phyloP scores from a whole-genome alignment of 2,797 vertebrate species.

The Gymnodraco acuticeps region DNA sequence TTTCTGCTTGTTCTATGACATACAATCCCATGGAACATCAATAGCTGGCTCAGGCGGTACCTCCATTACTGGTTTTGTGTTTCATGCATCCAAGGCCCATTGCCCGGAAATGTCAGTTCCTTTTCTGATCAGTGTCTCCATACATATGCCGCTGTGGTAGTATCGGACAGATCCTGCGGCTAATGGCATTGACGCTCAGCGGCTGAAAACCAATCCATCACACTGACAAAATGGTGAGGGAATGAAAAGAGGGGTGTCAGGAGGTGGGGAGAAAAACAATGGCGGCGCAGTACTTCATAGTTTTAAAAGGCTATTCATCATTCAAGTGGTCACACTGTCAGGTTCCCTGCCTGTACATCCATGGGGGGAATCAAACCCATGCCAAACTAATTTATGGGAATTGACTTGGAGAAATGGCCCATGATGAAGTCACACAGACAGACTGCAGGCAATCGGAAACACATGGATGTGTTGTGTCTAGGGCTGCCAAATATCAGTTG shows the following conservation, averaged over 20 bases:
- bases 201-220: conserved; percentile 82
- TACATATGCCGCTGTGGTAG: conserved; percentile 57
- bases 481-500: conserved; percentile 8
- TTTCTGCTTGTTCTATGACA: conserved; percentile 55
- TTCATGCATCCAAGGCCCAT: conserved; percentile 64
- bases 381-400: conserved; percentile 77
- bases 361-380: conserved; percentile 75
- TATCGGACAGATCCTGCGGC: conserved; percentile 64
- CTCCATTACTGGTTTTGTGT: conserved; percentile 76
- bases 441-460: conserved; percentile 35
- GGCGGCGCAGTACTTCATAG: conserved; percentile 78
- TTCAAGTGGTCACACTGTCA: conserved; percentile 79
- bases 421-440: conserved; percentile 69
- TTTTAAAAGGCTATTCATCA: conserved; percentile 87
- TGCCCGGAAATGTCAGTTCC: conserved; percentile 69
- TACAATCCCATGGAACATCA: conserved; percentile 68
- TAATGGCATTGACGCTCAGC: conserved; percentile 79
- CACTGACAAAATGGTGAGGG: conserved; percentile 42
- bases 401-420: conserved; percentile 74
- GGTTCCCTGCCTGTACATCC: conserved; percentile 74
- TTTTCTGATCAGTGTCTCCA: conserved; percentile 68
- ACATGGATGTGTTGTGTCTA: conserved; percentile 9
- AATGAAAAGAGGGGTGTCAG: conserved; percentile 33
- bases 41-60: conserved; percentile 67
- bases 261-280: conserved; percentile 69